phyloP scores from a whole-genome alignment of 2,113 vertebrate species.

The Carettochelys insculpta region DNA sequence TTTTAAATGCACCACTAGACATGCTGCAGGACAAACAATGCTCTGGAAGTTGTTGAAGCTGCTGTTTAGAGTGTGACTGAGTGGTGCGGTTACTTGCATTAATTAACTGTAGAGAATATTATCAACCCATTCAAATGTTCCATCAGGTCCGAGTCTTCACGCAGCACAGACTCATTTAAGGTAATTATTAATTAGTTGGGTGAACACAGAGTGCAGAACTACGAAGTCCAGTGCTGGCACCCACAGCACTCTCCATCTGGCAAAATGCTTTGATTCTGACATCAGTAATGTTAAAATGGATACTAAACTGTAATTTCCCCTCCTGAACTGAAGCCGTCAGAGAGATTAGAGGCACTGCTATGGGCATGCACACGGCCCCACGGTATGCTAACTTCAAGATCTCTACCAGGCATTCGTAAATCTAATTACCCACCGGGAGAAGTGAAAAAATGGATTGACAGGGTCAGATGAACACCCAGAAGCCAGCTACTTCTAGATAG shows the following conservation, averaged over 20 bases:
- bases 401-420: no score
- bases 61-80: neutral
- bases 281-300: neutral
- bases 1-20: constrained; percentile 36
- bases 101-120: constrained; percentile 12
- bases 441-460: no score
- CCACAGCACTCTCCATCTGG: constrained; percentile 4
- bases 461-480: no score
- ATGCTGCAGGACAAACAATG: constrained; percentile 6
- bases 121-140: constrained; percentile 13
- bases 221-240: neutral
- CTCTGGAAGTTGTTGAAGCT: neutral
- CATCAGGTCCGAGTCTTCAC: neutral
- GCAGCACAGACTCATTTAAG: neutral
- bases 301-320: neutral
- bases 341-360: no score
- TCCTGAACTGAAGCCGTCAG: neutral
- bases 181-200: constrained; percentile 24
- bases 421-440: no score
- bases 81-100: neutral
- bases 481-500: no score
- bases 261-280: neutral
- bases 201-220: constrained; percentile 2
- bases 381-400: no score
- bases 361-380: no score